Evolutionary conservation across 2,797 vertebrate genomes (phyloP).

Genomic region (Okamejei kenojei): DNA sequence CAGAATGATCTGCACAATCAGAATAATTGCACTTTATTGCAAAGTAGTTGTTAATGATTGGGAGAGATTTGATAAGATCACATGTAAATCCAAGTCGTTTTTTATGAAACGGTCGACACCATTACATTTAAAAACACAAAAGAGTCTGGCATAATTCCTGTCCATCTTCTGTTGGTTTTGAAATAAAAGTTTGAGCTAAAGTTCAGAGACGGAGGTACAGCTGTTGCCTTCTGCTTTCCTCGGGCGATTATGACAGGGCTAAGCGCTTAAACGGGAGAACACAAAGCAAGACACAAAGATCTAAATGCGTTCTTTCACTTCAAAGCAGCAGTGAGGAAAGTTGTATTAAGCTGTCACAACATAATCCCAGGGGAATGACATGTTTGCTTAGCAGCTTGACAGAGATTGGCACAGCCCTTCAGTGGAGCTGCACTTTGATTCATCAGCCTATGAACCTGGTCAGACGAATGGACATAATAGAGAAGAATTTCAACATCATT

Average conservation of each 20-base stretch:
- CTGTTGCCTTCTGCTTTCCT: background rate
- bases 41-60: background rate
- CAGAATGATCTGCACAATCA: background rate
- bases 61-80: background rate
- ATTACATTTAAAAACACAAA: slow-evolving; percentile 1
- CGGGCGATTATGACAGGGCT: background rate
- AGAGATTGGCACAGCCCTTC: slow-evolving; percentile 4
- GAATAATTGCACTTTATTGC: background rate
- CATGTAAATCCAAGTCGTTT: background rate
- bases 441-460: slow-evolving; percentile 19
- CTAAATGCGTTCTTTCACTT: slow-evolving; percentile 27
- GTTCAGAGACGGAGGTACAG: background rate
- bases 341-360: slow-evolving; percentile 27
- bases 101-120: background rate
- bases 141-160: no score
- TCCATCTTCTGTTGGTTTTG: background rate
- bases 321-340: slow-evolving; percentile 25
- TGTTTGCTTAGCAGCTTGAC: slow-evolving; percentile 16
- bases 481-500: slow-evolving; percentile 11
- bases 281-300: slow-evolving; percentile 31
- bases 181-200: background rate
- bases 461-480: slow-evolving; percentile 34
- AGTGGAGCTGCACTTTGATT: slow-evolving; percentile 26
- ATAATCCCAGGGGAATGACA: slow-evolving; percentile 27
- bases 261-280: slow-evolving; percentile 3